Conservation (phyloP, 2,113 vertebrate genomes). For the Gymnocephalus cernua region DNA sequence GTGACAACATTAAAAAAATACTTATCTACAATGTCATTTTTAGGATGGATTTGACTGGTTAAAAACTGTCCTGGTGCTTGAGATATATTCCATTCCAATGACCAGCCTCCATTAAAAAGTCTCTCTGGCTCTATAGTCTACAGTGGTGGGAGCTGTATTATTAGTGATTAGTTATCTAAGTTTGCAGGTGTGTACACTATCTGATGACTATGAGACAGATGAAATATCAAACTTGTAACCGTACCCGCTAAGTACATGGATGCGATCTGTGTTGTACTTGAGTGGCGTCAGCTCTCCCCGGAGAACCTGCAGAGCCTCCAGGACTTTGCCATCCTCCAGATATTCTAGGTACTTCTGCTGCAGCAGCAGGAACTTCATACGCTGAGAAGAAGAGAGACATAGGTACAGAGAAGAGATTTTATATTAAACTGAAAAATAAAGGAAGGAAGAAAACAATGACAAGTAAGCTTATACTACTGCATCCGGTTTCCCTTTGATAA, state of each 20-base stretch:
- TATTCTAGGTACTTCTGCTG: constrained; percentile 99
- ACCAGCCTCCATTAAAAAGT: neutral
- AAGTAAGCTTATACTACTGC: neutral
- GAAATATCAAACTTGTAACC: constrained; percentile 7
- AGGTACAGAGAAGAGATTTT: neutral
- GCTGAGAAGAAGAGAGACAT: constrained; percentile 81
- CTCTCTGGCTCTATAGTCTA: too few relatives aligned
- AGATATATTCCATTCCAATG: neutral
- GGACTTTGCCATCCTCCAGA: constrained; percentile 98
- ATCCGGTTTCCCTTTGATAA: constrained; percentile 8
- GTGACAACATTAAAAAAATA: neutral
- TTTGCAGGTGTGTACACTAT: constrained; percentile 15
- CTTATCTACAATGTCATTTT: neutral
- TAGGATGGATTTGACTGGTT: neutral
- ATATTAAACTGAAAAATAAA: neutral
- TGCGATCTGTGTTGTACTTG: constrained; percentile 99
- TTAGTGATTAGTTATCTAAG: neutral
- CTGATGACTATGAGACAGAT: constrained; percentile 7
- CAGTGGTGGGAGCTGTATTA: neutral
- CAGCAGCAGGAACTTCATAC: constrained; percentile 99
- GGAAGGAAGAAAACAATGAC: neutral
- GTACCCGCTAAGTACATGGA: constrained; percentile 99
- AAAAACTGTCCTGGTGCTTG: neutral
- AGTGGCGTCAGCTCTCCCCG: constrained; percentile 97
- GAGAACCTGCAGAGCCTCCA: constrained; percentile 98